phyloP scores from a whole-genome alignment of 2,113 vertebrate genomes.

The Semnopithecus entellus region DNA sequence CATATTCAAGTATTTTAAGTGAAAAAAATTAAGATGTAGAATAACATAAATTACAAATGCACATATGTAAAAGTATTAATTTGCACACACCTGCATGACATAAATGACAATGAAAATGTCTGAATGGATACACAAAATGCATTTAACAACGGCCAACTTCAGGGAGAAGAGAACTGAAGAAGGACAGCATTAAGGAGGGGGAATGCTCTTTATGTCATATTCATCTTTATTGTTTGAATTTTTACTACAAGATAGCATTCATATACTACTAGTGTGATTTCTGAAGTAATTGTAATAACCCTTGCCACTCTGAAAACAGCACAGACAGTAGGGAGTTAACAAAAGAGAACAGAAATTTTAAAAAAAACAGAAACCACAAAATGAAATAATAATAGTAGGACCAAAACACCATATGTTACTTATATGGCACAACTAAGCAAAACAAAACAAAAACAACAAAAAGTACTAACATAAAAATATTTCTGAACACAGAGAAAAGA shows the following conservation, averaged over 20 bases:
- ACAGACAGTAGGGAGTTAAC: background rate
- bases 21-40: background rate
- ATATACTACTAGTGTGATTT: background rate
- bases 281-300: background rate
- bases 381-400: background rate
- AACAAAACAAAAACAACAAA: background rate
- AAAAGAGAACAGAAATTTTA: background rate
- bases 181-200: background rate
- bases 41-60: background rate
- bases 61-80: background rate
- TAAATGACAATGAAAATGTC: background rate
- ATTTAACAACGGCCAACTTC: background rate
- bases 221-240: background rate
- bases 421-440: background rate
- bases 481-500: background rate
- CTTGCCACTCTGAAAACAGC: background rate
- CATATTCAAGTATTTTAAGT: background rate
- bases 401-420: background rate
- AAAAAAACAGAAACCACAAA: conserved; percentile 1
- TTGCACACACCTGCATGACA: background rate
- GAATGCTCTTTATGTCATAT: background rate
- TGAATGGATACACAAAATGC: background rate
- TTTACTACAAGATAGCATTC: background rate
- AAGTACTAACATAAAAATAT: background rate
- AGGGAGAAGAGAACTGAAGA: background rate